Evolutionary conservation across 2,888 invertebrate genomes (phyloP).

Genomic region (Trissonchulus latispiculum): DNA sequence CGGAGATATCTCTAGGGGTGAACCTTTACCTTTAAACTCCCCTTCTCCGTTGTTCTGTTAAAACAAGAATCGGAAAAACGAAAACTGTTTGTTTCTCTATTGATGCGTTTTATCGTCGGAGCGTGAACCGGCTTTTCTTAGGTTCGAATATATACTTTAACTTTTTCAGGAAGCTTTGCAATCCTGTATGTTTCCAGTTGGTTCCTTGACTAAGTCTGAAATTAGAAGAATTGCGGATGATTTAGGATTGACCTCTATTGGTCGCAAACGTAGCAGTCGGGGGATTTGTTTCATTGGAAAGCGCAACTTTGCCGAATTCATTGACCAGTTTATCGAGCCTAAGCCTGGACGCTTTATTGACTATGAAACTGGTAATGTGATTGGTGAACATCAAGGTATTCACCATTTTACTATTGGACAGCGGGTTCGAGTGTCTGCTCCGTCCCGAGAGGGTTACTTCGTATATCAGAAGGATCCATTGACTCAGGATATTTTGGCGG

Average conservation of each 20-base stretch:
- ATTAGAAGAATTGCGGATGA: slow-evolving; percentile 67
- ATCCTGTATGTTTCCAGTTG: slow-evolving; percentile 81
- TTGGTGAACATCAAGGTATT: slow-evolving; percentile 66
- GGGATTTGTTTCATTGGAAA: slow-evolving; percentile 95
- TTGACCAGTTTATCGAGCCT: slow-evolving; percentile 71
- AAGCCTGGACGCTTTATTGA: slow-evolving; percentile 70
- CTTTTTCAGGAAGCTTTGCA: slow-evolving; percentile 54
- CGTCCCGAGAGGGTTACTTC: slow-evolving; percentile 58
- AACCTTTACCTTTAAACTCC: too few relatives aligned
- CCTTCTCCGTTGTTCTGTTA: too few relatives aligned
- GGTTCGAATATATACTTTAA: too few relatives aligned
- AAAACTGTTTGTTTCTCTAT: too few relatives aligned
- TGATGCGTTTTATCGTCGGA: too few relatives aligned
- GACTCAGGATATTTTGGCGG: slow-evolving; percentile 67
- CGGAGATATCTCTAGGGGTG: too few relatives aligned
- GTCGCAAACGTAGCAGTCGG: slow-evolving; percentile 43
- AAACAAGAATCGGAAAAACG: too few relatives aligned
- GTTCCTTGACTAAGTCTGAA: slow-evolving; percentile 60
- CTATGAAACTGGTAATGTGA: slow-evolving; percentile 61
- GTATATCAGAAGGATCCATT: slow-evolving; percentile 60
- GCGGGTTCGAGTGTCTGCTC: slow-evolving; percentile 59
- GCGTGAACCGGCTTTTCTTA: too few relatives aligned
- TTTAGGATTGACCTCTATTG: slow-evolving; percentile 51
- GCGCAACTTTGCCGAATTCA: slow-evolving; percentile 73
- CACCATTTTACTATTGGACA: slow-evolving; percentile 93